Conservation (phyloP, 2,888 invertebrate genomes). For the Aphrophora alni region DNA sequence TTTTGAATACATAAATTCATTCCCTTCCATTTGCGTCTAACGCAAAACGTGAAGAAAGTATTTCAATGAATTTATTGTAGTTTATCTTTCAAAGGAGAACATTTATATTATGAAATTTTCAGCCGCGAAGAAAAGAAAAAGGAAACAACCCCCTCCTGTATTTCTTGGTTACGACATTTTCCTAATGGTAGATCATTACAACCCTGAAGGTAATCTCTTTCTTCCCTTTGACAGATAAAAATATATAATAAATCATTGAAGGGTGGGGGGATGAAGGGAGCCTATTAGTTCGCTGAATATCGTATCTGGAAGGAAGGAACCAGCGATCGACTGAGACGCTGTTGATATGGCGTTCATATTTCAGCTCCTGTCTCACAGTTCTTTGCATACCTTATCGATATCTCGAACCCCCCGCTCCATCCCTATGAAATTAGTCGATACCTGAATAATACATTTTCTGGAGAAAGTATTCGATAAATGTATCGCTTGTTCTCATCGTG, state of each 20-base stretch:
- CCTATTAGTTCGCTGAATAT: neutral
- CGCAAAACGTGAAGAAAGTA: no score
- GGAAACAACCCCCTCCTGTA: neutral
- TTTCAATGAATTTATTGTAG: no score
- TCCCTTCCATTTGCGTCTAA: no score
- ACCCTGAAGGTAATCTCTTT: conserved; percentile 2
- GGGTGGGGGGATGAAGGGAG: neutral
- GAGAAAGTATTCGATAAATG: no score
- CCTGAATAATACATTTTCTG: neutral
- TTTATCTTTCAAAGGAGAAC: no score
- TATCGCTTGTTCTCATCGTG: no score
- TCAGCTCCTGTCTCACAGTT: neutral
- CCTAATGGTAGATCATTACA: conserved; percentile 6
- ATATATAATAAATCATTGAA: conserved; percentile 2
- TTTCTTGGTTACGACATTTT: neutral
- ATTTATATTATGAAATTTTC: no score
- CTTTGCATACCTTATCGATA: neutral
- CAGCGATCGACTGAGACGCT: neutral
- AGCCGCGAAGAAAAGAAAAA: neutral
- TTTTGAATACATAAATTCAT: no score
- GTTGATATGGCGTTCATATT: neutral
- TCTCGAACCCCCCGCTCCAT: neutral
- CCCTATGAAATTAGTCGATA: neutral
- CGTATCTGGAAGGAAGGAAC: conserved; percentile 9
- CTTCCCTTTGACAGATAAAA: neutral